Percentiles rank a stretch among this genome's conserved stretches.
Evolutionary conservation across 1,140 invertebrate genomes (phyloP).

Genomic region (Dendroctonus ponderosae): DNA sequence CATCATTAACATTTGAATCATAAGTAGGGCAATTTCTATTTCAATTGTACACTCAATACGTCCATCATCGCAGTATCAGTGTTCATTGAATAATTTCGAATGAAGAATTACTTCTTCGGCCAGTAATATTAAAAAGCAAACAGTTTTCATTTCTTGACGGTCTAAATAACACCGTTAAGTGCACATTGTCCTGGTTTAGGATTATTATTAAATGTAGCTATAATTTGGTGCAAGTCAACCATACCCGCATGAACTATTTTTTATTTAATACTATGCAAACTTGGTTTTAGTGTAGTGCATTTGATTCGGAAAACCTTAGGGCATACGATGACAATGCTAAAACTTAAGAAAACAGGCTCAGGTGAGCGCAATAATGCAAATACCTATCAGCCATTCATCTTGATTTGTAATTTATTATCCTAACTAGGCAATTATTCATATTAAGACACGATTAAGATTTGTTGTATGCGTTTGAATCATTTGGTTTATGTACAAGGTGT

Average conservation of each 20-base stretch:
- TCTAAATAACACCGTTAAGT: slow-evolving; percentile 31
- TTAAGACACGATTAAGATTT: too few species aligned
- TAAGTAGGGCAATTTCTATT: too few species aligned
- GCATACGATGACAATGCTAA: background rate
- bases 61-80: background rate
- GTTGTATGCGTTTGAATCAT: too few species aligned
- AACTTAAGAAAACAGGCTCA: slow-evolving; percentile 2
- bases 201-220: slow-evolving; percentile 30
- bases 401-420: too few species aligned
- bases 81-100: slow-evolving; percentile 2
- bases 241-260: slow-evolving; percentile 5
- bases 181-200: slow-evolving; percentile 23
- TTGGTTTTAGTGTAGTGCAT: background rate
- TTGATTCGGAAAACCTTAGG: background rate
- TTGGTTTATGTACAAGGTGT: too few species aligned
- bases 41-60: background rate
- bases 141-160: slow-evolving; percentile 30
- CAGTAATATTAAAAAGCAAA: slow-evolving; percentile 23
- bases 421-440: too few species aligned
- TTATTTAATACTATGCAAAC: background rate
- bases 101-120: slow-evolving; percentile 3
- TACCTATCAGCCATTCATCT: background rate
- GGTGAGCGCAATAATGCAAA: too few species aligned
- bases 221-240: slow-evolving; percentile 29
- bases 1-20: too few species aligned